Evolutionary conservation across 2,797 vertebrate species (phyloP), one percentile per base, ranked within the genome.

Genomic region (Sandelia bainsii): DNA sequence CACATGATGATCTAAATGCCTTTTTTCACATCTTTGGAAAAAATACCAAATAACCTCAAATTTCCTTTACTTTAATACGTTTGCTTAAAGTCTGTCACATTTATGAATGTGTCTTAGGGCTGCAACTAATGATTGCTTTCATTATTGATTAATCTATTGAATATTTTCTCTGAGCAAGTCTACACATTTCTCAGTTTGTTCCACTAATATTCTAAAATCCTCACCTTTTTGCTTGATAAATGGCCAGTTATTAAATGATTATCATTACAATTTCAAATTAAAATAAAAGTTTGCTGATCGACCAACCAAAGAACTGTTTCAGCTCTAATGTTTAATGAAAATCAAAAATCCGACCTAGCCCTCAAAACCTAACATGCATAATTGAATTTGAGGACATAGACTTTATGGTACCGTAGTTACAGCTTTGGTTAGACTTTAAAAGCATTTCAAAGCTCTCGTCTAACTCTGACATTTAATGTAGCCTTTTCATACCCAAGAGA

Each of bases 401-500:
- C 11, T 22, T 48, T 10, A 7, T 16, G 19, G 29, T 10, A 2
- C 32, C 10, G 27, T 22, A 39, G 25, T 40, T 14, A 34, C 8
- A 37, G 65, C 20, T 17, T 17, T 10, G 8, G 3, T 22, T 13
- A 22, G 17, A 3, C 45, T 54, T 29, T 48, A 23, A 74, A 59
- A 68, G 32, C 25, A 39, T 25, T 27, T 32, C 27, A 5, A n/a
- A 63, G 48, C 40, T 69, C 64, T 3, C 6, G 46, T 49, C 22
- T 49, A 40, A 53, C 50, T 67, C 56, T 61, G 22, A 62, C 48
- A 37, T 52, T 22, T 29, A 32, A 62, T 29, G 50, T 40, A 62
- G 74, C 44, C 59, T 52, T 82, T 48, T 79, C 40, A 75, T 59
- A 42, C 37, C 44, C 49, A 27, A 54, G 16, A 52, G 27, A 49